Base-by-base conservation (phyloP, 2,797 vertebrate genomes). In the Myripristis jacobus region DNA sequence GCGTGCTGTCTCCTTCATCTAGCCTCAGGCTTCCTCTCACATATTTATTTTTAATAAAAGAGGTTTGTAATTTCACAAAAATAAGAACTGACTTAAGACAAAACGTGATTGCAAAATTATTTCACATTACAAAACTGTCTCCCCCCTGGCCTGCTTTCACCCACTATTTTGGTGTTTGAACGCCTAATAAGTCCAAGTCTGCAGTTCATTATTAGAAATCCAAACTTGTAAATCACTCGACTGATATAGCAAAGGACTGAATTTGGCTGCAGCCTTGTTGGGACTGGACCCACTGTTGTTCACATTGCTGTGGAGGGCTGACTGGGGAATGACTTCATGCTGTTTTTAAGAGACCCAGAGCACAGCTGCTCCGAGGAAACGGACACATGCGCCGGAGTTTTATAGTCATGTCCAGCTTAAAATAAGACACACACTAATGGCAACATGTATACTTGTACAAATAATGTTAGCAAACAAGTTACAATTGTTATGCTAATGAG, bases 281-380 rank as follows among this genome's bases (percentile, higher is more conserved):
- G 76, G 83, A 67, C 79, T 92, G 89, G 90, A 79, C 91, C 83
- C 89, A 90, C 91, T 94, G 90, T 91, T 92, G 94, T 93, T 95
- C 62, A 94, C 94, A 94, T 93, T 93, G 91, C 94, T 43, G 38
- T 36, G 34, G 21, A 73, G 56, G 61, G 87, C 90, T 92, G 94
- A 82, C 86, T 90, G 92, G 93, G 94, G 94, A 93, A 94, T 96
- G 93, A 96, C 94, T 95, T 95, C 94, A 95, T 94, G 92, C 93
- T 94, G 94, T 94, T 95, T 94, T 93, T 94, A 93, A 95, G 70
- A 64, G 67, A 78, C 73, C 53, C 66, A 46, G 75, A 74, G 73
- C 82, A 93, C 95, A 96, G 95, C 96, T 96, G 96, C 95, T 93
- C 89, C 55, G 83, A 95, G 94, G 95, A 85, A 86, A 87, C 44